Conservation (phyloP, 2,113 vertebrate genomes). For the Dolichotis patagonum region DNA sequence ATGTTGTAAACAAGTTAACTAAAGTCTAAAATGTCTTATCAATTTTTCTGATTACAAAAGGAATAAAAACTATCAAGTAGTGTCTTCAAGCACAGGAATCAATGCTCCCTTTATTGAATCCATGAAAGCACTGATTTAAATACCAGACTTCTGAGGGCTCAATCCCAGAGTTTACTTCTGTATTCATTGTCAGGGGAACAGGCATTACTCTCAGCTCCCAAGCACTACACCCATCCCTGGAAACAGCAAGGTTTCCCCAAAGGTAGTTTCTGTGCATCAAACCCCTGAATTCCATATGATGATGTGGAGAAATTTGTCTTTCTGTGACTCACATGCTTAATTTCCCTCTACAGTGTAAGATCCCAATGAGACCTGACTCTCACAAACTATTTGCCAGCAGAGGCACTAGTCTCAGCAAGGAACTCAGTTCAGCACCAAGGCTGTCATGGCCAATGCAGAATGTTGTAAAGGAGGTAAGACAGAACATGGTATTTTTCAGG, state of each 20-base stretch:
- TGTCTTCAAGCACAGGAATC: neutral
- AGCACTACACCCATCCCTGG: neutral
- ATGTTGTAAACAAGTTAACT: neutral
- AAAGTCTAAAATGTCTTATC: neutral
- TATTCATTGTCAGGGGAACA: neutral
- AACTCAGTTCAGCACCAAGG: neutral
- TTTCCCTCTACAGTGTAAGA: neutral
- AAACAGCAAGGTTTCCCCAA: neutral
- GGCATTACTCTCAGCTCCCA: neutral
- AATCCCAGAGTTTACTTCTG: neutral
- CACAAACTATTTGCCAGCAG: neutral
- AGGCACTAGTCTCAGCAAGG: neutral
- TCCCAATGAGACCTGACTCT: neutral
- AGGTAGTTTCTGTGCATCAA: neutral
- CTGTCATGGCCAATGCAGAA: neutral
- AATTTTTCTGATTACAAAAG: neutral
- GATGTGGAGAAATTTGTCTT: neutral
- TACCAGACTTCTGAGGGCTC: neutral
- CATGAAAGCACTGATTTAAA: neutral
- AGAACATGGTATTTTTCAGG: neutral
- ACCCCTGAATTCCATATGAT: neutral
- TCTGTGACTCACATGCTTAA: neutral
- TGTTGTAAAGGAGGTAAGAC: neutral
- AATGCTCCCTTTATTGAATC: neutral
- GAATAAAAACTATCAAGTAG: neutral